Evolutionary conservation across 2,888 invertebrate genomes (phyloP), one percentile per base, ranked within the genome.

Genomic region (Ophraella communa): DNA sequence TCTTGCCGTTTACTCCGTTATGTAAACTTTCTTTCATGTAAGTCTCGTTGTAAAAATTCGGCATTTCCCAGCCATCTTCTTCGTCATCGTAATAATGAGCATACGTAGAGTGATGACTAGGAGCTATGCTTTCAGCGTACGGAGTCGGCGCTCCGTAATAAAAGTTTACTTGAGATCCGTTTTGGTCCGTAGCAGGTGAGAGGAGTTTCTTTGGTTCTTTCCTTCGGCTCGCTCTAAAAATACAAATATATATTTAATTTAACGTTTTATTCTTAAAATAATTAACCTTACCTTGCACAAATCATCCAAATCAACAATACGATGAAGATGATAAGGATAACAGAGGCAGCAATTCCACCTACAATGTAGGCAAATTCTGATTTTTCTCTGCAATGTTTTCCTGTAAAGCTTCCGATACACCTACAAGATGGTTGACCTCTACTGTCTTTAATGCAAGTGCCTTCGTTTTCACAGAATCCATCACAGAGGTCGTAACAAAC

Each of bases 61-160:
- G 96, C 96, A 96, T 96, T 80, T 96, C 96, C 96, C 96, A 96
- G 51, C 95, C 96, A 76, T 96, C 96, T 82, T 96, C 96, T 79
- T 96, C 96, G 74, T 96, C 95, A 79, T 96, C 95, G 75, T 96
- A 96, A 81, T 96, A 96, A 80, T 96, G 96, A 3, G 96, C 96
- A 81, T 96, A 96, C 0, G 96, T 96, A 52, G 95, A 95, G 79
- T 96, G 96, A 82, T 96, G 96, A 4, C 95, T 95, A 1, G 96
- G 96, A 0, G 96, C 96, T 74, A 96, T 96, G 60, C 94, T 95
- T 81, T 96, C 96, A 53, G 96, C 96, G 83, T 96, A 96, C 0
- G 96, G 96, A 4, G 95, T 95, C 59, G 94, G 94, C 1, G 95
- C 95, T 68, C 96, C 96, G 79, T 96, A 96, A 81, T 96, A 96